Base-by-base conservation (phyloP, 2,888 invertebrate species). In the Blera fallax region DNA sequence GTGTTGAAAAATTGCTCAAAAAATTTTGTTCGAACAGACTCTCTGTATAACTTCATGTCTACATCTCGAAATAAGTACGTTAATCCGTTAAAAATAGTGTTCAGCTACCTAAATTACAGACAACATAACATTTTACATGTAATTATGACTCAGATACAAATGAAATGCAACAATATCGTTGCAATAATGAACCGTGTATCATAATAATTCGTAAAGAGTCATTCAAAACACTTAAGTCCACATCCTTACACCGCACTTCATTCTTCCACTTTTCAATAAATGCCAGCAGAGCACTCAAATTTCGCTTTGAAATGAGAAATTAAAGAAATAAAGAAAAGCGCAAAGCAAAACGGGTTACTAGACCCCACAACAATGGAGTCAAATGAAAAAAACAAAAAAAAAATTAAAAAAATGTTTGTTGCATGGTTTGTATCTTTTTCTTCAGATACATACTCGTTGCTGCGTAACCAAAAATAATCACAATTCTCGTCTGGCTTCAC, bases 311-410 rank as follows among this genome's bases (percentile, higher is more conserved):
- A 45, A 29, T 14, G 10, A 3, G 11, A 11, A 11, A 34, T 8
- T 11, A 11, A 10, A 34, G 74, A 80, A 74, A 45, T 45, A 52
- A 82, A 70, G 69, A 77, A 70, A 82, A 82, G n/a, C 50, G 14
- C 50, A 58, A 32, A 56, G 32, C 32, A 64, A 82, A 82, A 77
- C 81, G 37, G 21, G 81, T 70, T 69, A 43, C 58, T 11, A 32
- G 14, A 56, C 50, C 18, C 7, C 45, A 2, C 69, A 16, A 37
- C 64, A 72, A 62, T 29, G 40, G 45, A 54, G 64, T 76, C 56
- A 60, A 76, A 14, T 18, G 4, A 27, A 76, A 56, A 58, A n/a
- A n/a, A n/a, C 56, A 60, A 76, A 14, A n/a, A 2, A 27, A 76
- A 56, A 58, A 37, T n/a, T 6, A 45, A 18, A 52, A 14, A 52